These are phyloP conservation scores for Augiades crinisus DNA, from an alignment of 2,888 invertebrate species.

Conservation along the genomic window DNA sequence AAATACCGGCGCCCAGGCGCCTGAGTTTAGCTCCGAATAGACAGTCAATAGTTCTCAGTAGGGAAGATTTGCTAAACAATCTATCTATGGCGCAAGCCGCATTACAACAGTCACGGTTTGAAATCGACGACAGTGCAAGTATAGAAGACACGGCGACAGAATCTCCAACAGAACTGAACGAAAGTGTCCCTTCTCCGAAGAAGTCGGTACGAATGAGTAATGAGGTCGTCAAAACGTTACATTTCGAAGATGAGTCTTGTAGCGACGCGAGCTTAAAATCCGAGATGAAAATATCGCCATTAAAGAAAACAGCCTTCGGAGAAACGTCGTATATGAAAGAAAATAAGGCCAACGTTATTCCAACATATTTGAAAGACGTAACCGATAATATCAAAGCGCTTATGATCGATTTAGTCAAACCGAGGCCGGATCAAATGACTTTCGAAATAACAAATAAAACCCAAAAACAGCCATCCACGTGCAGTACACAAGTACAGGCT, in stretches of 20 bases:
- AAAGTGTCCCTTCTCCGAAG: constrained; percentile 26
- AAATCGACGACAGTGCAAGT: constrained; percentile 43
- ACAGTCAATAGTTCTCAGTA: constrained; percentile 48
- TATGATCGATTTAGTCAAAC: constrained; percentile 67
- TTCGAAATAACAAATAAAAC: constrained; percentile 35
- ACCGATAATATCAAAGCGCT: constrained; percentile 59
- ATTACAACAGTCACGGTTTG: constrained; percentile 48
- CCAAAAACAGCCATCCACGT: constrained; percentile 39
- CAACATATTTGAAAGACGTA: constrained; percentile 52
- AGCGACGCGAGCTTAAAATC: constrained; percentile 40
- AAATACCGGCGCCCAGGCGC: constrained; percentile 36
- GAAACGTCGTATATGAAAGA: constrained; percentile 51
- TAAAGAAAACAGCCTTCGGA: constrained; percentile 56
- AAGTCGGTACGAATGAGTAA: constrained; percentile 43
- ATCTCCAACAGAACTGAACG: constrained; percentile 30
- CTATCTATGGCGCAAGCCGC: constrained; percentile 61
- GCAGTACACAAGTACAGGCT: constrained; percentile 59
- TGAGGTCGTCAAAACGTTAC: constrained; percentile 64
- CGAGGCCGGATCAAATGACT: constrained; percentile 49
- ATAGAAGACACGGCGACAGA: constrained; percentile 39
- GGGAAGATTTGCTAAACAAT: constrained; percentile 55
- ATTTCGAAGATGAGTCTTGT: constrained; percentile 55
- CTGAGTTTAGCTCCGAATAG: constrained; percentile 45
- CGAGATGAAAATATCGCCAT: constrained; percentile 40
- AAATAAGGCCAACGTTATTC: constrained; percentile 56